A percentile compares a stretch with the other conserved stretches of the same genome.
Evolutionary conservation across 2,888 invertebrate genomes (phyloP).

Genomic region (Phortica okadai): DNA sequence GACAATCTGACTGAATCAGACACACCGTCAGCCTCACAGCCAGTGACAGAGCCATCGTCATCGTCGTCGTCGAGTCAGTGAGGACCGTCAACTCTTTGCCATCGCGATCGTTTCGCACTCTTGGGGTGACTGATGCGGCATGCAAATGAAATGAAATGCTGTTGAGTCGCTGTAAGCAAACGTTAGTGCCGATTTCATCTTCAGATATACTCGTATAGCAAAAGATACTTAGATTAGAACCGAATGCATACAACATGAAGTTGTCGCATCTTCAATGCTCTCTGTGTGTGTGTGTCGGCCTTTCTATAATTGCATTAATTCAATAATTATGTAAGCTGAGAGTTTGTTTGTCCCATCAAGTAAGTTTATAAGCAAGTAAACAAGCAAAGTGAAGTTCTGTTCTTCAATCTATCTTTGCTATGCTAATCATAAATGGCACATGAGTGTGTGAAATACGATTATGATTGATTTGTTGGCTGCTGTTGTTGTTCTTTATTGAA

Average conservation of each 20-base stretch:
- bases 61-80: not conserved
- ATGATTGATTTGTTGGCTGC: slow-evolving; percentile 18
- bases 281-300: not conserved
- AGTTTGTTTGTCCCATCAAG: not conserved
- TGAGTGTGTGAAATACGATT: slow-evolving; percentile 23
- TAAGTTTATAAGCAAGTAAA: too few species aligned
- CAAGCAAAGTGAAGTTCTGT: too few species aligned
- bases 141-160: too few species aligned
- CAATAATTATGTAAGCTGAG: slow-evolving; percentile 12
- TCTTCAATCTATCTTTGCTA: too few species aligned
- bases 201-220: too few species aligned
- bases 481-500: not conserved
- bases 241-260: too few species aligned
- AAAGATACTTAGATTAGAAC: too few species aligned
- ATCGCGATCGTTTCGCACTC: not conserved
- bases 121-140: not conserved
- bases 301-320: not conserved
- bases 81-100: not conserved
- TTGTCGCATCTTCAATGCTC: not conserved
- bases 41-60: not conserved
- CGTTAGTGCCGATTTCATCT: too few species aligned
- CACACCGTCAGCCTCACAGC: not conserved
- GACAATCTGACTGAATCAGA: slow-evolving; percentile 17
- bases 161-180: too few species aligned
- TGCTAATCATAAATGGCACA: too few species aligned